Evolutionary conservation across 2,888 invertebrate species (phyloP).

Genomic region (Drosophila kuntzei): DNA sequence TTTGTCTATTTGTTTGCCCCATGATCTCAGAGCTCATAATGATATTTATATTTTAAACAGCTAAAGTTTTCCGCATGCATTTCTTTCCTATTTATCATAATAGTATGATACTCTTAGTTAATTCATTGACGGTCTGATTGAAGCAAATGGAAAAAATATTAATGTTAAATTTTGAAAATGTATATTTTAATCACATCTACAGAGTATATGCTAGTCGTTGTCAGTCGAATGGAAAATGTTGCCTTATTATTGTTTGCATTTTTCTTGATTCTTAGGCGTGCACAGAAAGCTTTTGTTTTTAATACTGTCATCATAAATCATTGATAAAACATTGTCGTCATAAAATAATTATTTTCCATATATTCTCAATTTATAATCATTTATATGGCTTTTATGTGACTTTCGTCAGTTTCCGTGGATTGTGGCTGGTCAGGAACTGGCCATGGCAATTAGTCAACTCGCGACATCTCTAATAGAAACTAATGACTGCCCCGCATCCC

Average conservation of each 20-base stretch:
- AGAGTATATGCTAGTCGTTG: slow-evolving; percentile 1
- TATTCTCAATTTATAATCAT: slow-evolving; percentile 60
- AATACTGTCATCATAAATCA: slow-evolving; percentile 55
- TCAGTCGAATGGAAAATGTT: neutral
- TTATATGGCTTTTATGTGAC: slow-evolving; percentile 28
- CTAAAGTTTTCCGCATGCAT: no score
- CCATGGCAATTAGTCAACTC: slow-evolving; percentile 33
- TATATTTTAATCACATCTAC: neutral
- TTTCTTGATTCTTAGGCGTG: slow-evolving; percentile 16
- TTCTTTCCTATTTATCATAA: no score
- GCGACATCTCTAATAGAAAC: slow-evolving; percentile 59
- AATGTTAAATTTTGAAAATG: no score
- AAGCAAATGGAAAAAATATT: no score
- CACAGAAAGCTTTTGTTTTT: slow-evolving; percentile 27
- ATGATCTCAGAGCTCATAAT: no score
- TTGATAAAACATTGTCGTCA: slow-evolving; percentile 53
- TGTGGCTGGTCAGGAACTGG: slow-evolving; percentile 48
- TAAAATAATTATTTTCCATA: slow-evolving; percentile 45
- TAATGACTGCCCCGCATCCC: slow-evolving; percentile 36
- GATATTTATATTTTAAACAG: no score
- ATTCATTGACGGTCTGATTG: no score
- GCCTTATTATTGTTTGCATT: slow-evolving; percentile 36
- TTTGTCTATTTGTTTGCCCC: no score
- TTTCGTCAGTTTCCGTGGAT: slow-evolving; percentile 44
- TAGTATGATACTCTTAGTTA: no score